Base-by-base conservation (phyloP, 1,140 invertebrate genomes). In the Rhyacophila brunnea region DNA sequence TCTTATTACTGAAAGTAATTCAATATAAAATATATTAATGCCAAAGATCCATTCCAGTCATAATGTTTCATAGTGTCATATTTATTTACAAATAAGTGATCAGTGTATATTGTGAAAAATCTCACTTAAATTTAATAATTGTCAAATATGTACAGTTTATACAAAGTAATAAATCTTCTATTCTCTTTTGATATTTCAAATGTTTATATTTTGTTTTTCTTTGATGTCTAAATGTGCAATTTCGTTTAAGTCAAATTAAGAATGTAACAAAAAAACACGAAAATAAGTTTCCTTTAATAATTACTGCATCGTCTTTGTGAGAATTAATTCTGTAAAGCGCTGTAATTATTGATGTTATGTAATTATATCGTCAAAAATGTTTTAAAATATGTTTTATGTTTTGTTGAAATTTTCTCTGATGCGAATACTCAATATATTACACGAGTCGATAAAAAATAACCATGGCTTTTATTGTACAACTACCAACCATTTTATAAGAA, bases 401-500 rank as follows among this genome's bases (percentile, higher is more conserved):
- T 58, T 64, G 44, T 40, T 64, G 23, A 28, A 5, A 3, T 54
- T 59, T 55, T 45, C 56, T 60, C 62, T 60, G 62, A 64, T 52
- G 60, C 47, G 58, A 64, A 64, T 64, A 64, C 62, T 64, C 62
- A 60, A 64, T 59, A 64, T 57, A 57, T 32, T 50, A 50, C 35
- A 54, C 43, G 42, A 54, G 45, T 35, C 52, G 36, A 52, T 36
- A 23, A 52, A 51, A 32, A 42, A 42, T 28, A 28, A 28, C 9
- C 43, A 15, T 45, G 13, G 7, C 11, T 45, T 45, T 19, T 17
- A 17, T 45, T n/a, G n/a, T n/a, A n/a, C n/a, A n/a, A n/a, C n/a
- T n/a, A n/a, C n/a, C n/a, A n/a, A n/a, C n/a, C n/a, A n/a, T n/a
- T n/a, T n/a, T n/a, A n/a, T n/a, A n/a, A n/a, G n/a, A n/a, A n/a